Base-by-base conservation (phyloP, 2,797 vertebrate genomes). In the Microctenopoma stevenorrisi region DNA sequence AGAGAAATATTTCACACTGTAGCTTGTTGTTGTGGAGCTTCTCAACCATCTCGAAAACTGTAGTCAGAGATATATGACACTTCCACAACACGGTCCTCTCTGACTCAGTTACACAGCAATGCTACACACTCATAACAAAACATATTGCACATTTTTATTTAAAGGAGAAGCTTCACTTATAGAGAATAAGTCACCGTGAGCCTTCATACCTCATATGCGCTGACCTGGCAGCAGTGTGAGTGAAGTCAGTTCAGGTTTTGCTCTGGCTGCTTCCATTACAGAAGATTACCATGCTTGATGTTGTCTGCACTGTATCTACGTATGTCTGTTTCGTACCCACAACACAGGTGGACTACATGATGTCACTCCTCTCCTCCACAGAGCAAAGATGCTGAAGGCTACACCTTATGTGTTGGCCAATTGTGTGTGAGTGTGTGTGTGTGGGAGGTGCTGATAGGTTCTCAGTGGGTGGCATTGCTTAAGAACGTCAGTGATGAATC, bases 381-480 rank as follows among this genome's bases (percentile, higher is more conserved):
- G 42, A 80, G 61, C 74, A 76, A 66, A 78, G 74, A 86, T 74
- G 86, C 85, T 86, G 38, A 63, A 83, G 76, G 89, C 76, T 73
- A 67, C 68, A 83, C 72, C 55, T 50, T 72, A 33, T 75, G 86
- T 81, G 86, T 87, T 63, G 82, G 78, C 62, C 7, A 57, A 49
- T 4, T 74, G 52, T 65, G 66, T 83, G 60, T 72, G 62, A 69
- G 28, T 30, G 28, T 62, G 37, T 74, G 26, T 76, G 77, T 68
- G 81, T 75, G 68, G 78, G 89, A 72, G 78, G 81, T 74, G 74
- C 64, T 79, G 72, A 80, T 78, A 74, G 68, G 59, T 78, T 48
- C 74, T 84, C 60, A 40, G 88, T 87, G 89, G 88, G 82, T 67
- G 82, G 79, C 6, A 46, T 88, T 90, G 79, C 80, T 77, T 88